Evolutionary conservation across 2,888 invertebrate species (phyloP), one percentile per base, ranked within the genome.

Genomic region (Cephus runcator): DNA sequence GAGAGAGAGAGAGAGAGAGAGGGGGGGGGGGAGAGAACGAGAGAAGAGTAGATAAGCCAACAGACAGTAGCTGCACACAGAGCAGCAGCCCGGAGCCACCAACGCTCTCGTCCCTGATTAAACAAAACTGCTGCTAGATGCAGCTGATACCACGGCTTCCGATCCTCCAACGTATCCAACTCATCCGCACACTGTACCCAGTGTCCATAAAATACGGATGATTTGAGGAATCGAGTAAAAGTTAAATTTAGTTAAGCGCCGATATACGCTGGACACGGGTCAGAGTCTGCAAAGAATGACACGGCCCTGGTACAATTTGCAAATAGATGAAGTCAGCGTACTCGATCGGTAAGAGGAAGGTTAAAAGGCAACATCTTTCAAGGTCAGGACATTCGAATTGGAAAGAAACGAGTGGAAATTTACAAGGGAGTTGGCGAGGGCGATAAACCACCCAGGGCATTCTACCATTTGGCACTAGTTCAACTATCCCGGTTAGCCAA

Each of bases 21-120:
- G 40, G 9, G 15, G 6, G 40, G 6, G 15, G 23, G 15, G 23
- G 40, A 40, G 40, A 40, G 40, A 15, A 3, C 12, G 12, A 36
- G 56, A 56, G 56, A 56, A 23, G 56, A 56, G 35, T 31, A 86
- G 85, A 86, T 86, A 85, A 86, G 82, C 84, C 79, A 83, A 85
- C 84, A 85, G 82, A 82, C 79, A 76, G 79, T 79, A 78, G 76
- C 75, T 73, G 76, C 74, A 76, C 73, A 71, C 71, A 71, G 71
- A 34, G 71, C 71, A 31, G 71, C 23, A 71, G 68, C 75, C 79
- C 56, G 73, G 69, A 69, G 69, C 40, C 73, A 73, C 73, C 34
- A 69, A 34, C 69, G 79, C 77, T 76, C 76, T 81, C 79, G 81
- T 83, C 79, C 82, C 82, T 85, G 83, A 86, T 85, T 85, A 85